Conservation (phyloP, 1,140 invertebrate species). For the Scaptomyza graminum region DNA sequence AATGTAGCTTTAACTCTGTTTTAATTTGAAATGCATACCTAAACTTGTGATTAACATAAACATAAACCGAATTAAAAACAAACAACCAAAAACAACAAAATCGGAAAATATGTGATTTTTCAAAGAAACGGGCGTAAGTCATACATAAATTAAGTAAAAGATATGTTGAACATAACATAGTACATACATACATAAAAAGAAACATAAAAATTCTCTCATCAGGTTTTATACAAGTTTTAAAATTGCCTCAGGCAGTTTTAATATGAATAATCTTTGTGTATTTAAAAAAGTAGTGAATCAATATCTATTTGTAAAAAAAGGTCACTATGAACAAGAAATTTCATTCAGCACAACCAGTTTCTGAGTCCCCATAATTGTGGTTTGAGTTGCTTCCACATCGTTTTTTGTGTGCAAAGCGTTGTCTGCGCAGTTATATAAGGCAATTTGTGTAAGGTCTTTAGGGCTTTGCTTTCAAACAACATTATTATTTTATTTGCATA, state of each 20-base stretch:
- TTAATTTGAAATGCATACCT: constrained; percentile 21
- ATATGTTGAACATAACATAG: too few species aligned
- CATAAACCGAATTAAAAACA: constrained; percentile 1
- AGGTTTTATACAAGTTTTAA: too few species aligned
- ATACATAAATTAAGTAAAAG: background rate
- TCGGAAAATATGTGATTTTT: constrained; percentile 67
- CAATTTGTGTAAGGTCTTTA: constrained; percentile 32
- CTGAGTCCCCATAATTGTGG: background rate
- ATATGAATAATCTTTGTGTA: background rate
- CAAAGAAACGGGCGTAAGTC: constrained; percentile 66
- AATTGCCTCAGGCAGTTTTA: background rate
- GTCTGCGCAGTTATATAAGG: constrained; percentile 23
- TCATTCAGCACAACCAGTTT: background rate
- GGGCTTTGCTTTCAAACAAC: constrained; percentile 32
- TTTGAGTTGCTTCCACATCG: constrained; percentile 9
- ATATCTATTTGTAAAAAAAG: too few species aligned
- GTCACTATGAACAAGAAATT: constrained; percentile 11
- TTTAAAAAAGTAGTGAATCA: background rate
- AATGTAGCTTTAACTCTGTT: constrained; percentile 39
- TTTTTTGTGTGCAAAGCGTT: constrained; percentile 24
- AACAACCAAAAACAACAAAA: constrained; percentile 27
- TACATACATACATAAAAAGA: background rate
- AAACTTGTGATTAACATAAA: constrained; percentile 26
- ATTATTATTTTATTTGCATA: constrained; percentile 31
- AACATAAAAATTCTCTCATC: background rate